Evolutionary conservation across 2,113 vertebrate genomes (phyloP).

Genomic region (Ia io): DNA sequence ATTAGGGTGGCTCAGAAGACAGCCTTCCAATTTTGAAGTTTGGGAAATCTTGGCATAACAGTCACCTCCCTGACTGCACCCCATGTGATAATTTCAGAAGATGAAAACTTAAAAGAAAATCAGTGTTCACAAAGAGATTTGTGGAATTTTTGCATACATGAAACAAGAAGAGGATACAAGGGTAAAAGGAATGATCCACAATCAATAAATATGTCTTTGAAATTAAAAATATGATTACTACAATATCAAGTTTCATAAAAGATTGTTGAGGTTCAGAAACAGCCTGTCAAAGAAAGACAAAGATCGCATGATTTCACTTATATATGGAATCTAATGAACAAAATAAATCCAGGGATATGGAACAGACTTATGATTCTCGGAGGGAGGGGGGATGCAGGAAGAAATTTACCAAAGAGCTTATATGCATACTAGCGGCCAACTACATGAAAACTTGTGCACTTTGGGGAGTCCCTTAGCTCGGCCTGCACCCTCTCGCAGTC

Average conservation of each 20-base stretch:
- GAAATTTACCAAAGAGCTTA: no score
- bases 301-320: no score
- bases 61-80: background rate
- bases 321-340: no score
- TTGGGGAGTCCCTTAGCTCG: no score
- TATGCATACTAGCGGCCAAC: no score
- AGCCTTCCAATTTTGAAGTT: background rate
- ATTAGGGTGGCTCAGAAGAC: background rate
- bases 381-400: no score
- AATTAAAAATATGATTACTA: background rate
- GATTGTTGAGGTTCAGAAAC: background rate
- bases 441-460: no score
- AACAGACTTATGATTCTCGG: no score
- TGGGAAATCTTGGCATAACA: background rate
- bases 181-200: background rate
- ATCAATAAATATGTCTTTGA: background rate
- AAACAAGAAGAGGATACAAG: conserved; percentile 18
- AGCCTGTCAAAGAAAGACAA: no score
- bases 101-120: conserved; percentile 21
- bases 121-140: background rate
- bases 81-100: background rate
- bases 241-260: background rate
- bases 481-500: no score
- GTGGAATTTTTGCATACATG: background rate
- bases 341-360: no score